These are phyloP conservation scores for Astyanax mexicanus DNA, from an alignment of 2,797 vertebrate species.

Conservation along the genomic window DNA sequence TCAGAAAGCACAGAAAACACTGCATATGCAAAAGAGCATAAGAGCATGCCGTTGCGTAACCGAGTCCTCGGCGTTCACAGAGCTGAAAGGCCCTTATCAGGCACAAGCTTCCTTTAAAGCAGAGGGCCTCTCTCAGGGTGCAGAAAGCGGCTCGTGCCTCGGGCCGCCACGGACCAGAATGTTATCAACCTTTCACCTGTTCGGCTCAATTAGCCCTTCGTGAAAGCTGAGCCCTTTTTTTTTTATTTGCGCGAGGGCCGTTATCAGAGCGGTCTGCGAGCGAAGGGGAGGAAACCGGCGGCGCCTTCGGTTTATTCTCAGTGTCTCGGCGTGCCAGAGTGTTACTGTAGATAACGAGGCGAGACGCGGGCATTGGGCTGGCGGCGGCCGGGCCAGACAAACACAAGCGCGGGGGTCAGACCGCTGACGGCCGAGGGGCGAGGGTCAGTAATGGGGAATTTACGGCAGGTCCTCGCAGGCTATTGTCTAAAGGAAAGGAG, in stretches of 20 bases:
- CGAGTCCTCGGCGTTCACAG: constrained; percentile 8
- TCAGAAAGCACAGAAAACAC: background rate
- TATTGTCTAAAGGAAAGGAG: constrained; percentile 14
- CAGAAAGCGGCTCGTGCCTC: background rate
- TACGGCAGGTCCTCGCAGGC: background rate
- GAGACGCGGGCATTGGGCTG: constrained; percentile 11
- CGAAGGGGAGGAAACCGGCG: constrained; percentile 40
- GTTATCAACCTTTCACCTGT: constrained; percentile 54
- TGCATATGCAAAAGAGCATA: constrained; percentile 1
- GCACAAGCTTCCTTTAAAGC: constrained; percentile 28
- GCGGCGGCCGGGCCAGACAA: constrained; percentile 24
- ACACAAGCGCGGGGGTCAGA: constrained; percentile 17
- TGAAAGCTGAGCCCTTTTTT: constrained; percentile 41
- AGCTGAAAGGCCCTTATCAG: constrained; percentile 20
- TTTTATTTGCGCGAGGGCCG: background rate
- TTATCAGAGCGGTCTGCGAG: constrained; percentile 56
- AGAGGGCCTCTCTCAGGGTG: background rate
- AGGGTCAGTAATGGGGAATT: constrained; percentile 17
- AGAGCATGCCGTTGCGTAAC: background rate
- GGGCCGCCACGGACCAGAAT: constrained; percentile 16
- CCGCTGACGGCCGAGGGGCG: constrained; percentile 7
- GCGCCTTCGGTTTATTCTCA: constrained; percentile 40
- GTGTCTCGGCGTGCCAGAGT: constrained; percentile 40
- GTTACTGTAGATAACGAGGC: constrained; percentile 48
- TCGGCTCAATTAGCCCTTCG: constrained; percentile 29